A percentile compares a stretch with the other conserved stretches of the same genome.
Evolutionary conservation across 2,888 invertebrate species (phyloP).

Genomic region (Trichacis sp.): DNA sequence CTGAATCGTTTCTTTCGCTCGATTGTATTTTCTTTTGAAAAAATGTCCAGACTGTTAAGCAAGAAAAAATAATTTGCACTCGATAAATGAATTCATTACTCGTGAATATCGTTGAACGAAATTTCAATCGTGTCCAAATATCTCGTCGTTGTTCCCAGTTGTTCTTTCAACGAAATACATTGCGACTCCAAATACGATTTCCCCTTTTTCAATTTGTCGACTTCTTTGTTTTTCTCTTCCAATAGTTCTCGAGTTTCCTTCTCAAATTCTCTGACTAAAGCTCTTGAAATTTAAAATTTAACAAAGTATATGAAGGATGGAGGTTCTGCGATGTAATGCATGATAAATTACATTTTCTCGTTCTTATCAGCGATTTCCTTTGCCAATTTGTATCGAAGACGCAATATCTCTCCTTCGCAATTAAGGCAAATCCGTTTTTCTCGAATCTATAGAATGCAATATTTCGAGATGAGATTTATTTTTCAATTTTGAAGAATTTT

Average conservation of each 20-base stretch:
- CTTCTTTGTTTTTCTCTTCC: slow-evolving; percentile 14
- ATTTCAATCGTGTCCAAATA: slow-evolving; percentile 19
- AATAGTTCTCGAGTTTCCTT: slow-evolving; percentile 19
- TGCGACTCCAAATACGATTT: background rate
- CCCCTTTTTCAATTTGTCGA: slow-evolving; percentile 17
- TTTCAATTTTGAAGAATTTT: no score
- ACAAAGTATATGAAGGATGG: no score
- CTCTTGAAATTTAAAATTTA: slow-evolving; percentile 8
- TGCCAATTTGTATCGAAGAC: slow-evolving; percentile 18
- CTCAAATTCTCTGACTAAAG: slow-evolving; percentile 17
- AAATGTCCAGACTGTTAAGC: no score
- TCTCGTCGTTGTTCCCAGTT: slow-evolving; percentile 11
- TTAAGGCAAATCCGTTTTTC: background rate
- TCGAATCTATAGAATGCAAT: no score
- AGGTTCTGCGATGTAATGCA: background rate
- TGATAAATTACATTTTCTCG: slow-evolving; percentile 20
- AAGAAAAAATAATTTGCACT: no score
- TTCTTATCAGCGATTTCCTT: slow-evolving; percentile 20
- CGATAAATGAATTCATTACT: slow-evolving; percentile 10
- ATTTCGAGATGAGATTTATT: no score
- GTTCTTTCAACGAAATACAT: slow-evolving; percentile 4
- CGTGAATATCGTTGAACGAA: slow-evolving; percentile 21
- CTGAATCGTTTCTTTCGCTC: slow-evolving; percentile 19
- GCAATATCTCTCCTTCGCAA: slow-evolving; percentile 6
- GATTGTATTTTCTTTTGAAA: slow-evolving; percentile 21